Evolutionary conservation across 1,140 invertebrate genomes (phyloP).

Genomic region (Papilio machaon): DNA sequence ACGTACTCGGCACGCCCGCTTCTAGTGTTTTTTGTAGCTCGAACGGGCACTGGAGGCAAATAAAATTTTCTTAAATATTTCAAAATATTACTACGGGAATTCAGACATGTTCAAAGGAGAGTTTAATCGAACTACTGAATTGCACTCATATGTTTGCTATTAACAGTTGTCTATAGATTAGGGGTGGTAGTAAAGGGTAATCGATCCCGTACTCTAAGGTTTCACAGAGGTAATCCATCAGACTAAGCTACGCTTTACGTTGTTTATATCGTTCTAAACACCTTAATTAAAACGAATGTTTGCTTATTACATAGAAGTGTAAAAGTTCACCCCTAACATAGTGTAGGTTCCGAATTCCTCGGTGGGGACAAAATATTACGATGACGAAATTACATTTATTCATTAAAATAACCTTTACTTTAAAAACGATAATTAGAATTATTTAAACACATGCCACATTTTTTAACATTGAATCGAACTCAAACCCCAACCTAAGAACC

Average conservation of each 20-base stretch:
- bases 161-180: constrained; percentile 1
- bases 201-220: constrained; percentile 23
- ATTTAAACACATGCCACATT: too few species aligned
- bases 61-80: constrained; percentile 49
- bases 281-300: not conserved
- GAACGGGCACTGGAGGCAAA: constrained; percentile 67
- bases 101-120: too few species aligned
- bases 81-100: not conserved
- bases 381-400: too few species aligned
- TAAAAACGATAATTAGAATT: too few species aligned
- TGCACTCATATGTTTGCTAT: not conserved
- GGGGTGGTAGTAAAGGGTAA: constrained; percentile 7
- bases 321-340: not conserved
- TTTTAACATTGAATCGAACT: too few species aligned
- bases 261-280: constrained; percentile 1
- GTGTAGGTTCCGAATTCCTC: too few species aligned
- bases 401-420: too few species aligned
- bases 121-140: not conserved
- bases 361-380: too few species aligned
- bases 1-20: constrained; percentile 52
- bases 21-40: constrained; percentile 61
- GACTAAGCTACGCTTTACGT: constrained; percentile 6
- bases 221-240: constrained; percentile 23
- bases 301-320: not conserved
- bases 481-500: too few species aligned